phyloP scores from a whole-genome alignment of 2,888 invertebrate genomes.

The Synanthedon vespiformis region DNA sequence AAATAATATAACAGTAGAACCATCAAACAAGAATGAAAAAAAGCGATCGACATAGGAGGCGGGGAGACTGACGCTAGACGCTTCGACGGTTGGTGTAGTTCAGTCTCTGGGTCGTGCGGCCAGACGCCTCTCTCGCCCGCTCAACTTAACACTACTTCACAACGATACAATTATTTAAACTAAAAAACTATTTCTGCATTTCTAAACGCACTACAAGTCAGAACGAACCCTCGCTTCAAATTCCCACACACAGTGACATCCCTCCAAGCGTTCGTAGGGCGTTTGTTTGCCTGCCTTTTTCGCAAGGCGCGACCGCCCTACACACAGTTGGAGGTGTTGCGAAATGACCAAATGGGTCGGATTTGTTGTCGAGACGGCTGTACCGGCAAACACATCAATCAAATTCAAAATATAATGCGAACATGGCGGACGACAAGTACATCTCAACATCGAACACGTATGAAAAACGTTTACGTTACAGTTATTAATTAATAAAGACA shows the following conservation, averaged over 20 bases:
- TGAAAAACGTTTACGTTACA: no score
- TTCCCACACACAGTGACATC: conserved; percentile 33
- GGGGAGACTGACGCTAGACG: conserved; percentile 27
- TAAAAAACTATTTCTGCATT: conserved; percentile 61
- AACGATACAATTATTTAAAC: conserved; percentile 63
- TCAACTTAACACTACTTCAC: conserved; percentile 63
- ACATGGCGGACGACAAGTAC: no score
- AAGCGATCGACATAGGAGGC: conserved; percentile 53
- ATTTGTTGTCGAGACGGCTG: no score
- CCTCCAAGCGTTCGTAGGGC: no score
- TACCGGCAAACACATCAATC: no score
- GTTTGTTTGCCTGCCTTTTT: no score
- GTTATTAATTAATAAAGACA: no score
- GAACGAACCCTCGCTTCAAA: conserved; percentile 39
- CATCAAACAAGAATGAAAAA: conserved; percentile 55
- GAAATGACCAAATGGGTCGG: no score
- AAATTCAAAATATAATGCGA: no score
- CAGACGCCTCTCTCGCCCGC: conserved; percentile 36
- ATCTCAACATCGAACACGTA: no score
- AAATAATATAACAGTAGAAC: conserved; percentile 58
- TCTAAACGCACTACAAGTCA: conserved; percentile 48
- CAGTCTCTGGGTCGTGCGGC: conserved; percentile 59
- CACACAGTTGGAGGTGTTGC: no score
- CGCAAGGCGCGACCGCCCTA: no score
- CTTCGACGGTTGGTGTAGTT: conserved; percentile 57